Conservation (phyloP, 2,888 invertebrate genomes). For the Alloscopus bannaensis region DNA sequence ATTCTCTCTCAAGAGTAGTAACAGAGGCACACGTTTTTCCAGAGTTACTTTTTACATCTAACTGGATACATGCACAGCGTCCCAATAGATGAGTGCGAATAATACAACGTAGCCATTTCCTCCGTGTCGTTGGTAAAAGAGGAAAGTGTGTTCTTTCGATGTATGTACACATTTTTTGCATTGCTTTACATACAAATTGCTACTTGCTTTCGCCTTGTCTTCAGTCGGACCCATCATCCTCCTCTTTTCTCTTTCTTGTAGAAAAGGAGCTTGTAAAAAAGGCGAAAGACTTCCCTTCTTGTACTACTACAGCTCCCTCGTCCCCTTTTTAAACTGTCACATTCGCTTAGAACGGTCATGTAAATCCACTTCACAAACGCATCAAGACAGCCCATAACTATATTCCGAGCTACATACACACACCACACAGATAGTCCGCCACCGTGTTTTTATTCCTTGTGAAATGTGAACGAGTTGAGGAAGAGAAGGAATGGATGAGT, state of each 20-base stretch:
- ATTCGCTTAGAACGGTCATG: constrained; percentile 57
- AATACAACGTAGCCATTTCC: too few relatives aligned
- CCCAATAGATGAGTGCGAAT: background rate
- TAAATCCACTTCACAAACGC: constrained; percentile 56
- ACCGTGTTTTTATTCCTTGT: constrained; percentile 5
- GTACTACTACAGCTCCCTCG: constrained; percentile 39
- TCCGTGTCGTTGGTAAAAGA: too few relatives aligned
- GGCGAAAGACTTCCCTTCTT: background rate
- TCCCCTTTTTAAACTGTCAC: constrained; percentile 61
- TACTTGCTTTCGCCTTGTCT: constrained; percentile 43
- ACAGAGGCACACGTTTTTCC: too few relatives aligned
- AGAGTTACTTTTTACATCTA: too few relatives aligned
- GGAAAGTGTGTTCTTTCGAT: too few relatives aligned
- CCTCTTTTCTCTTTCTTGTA: constrained; percentile 13
- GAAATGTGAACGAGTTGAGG: constrained; percentile 1
- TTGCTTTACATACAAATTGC: constrained; percentile 64
- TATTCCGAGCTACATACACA: constrained; percentile 23
- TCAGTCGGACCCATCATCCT: background rate
- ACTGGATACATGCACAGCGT: background rate
- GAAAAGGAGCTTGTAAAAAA: constrained; percentile 1
- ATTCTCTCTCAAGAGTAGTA: too few relatives aligned
- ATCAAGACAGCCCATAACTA: constrained; percentile 57
- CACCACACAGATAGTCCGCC: too few relatives aligned
- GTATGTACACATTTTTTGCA: constrained; percentile 37
- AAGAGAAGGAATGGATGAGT: constrained; percentile 23